phyloP scores from a whole-genome alignment of 64 coral and sea anemone genomes.

The Exaiptasia diaphana region DNA sequence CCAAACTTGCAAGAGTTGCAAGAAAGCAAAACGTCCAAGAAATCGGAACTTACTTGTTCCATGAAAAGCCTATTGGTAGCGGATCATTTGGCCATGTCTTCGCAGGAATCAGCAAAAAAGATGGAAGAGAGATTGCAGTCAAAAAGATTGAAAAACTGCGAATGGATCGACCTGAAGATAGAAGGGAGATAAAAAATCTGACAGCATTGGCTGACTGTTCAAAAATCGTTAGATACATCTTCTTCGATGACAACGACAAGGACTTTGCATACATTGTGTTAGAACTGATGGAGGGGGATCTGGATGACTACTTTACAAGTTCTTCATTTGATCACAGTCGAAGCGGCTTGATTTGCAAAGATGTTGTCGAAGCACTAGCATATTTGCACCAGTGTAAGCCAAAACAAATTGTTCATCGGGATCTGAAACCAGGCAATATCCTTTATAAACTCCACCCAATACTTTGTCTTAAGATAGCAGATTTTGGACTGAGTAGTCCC shows the following conservation, averaged over 20 bases:
- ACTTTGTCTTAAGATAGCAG: too few species aligned
- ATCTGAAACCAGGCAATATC: too few species aligned
- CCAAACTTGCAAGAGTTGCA: background rate
- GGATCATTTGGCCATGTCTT: background rate
- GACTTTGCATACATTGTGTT: slow-evolving; percentile 39
- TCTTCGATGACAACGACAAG: background rate
- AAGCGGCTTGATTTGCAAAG: too few species aligned
- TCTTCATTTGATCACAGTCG: too few species aligned
- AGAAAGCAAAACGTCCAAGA: background rate
- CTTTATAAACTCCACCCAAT: too few species aligned
- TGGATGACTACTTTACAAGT: too few species aligned
- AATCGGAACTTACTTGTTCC: background rate
- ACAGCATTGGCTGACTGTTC: too few species aligned
- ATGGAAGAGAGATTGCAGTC: background rate
- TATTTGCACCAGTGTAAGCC: too few species aligned
- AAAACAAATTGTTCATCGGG: too few species aligned
- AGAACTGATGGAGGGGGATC: too few species aligned
- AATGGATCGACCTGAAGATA: background rate
- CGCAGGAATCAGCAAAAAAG: background rate
- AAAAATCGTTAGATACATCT: slow-evolving; percentile 36
- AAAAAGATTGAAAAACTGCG: background rate
- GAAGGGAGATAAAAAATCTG: background rate
- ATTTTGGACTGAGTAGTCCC: too few species aligned
- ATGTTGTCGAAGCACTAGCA: too few species aligned
- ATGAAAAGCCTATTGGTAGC: background rate